These are phyloP conservation scores for Liopterus haemorrhoidalis DNA, from an alignment of 2,888 invertebrate genomes.

Conservation along the genomic window DNA sequence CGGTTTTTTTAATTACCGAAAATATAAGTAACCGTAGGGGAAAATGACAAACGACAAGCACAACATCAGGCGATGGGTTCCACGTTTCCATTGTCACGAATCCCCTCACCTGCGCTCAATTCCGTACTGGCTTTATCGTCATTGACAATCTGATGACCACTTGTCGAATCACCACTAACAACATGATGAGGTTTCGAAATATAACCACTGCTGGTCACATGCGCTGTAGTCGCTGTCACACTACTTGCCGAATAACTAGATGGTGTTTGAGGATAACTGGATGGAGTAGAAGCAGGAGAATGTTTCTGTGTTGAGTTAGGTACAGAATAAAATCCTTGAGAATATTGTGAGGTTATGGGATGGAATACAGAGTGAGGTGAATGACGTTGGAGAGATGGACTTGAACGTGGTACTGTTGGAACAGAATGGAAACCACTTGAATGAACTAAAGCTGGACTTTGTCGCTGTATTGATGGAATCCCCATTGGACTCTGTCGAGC, in stretches of 20 bases:
- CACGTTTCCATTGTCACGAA: constrained; percentile 43
- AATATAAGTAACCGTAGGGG: constrained; percentile 40
- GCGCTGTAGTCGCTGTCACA: neutral
- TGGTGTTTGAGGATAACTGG: constrained; percentile 16
- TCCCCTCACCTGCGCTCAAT: constrained; percentile 43
- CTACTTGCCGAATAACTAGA: constrained; percentile 11
- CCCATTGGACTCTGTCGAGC: constrained; percentile 13
- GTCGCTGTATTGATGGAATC: constrained; percentile 32
- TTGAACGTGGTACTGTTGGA: constrained; percentile 47
- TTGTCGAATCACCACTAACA: constrained; percentile 30
- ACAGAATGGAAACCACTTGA: constrained; percentile 40
- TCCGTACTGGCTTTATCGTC: constrained; percentile 33
- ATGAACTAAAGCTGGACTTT: constrained; percentile 38
- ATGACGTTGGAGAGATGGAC: constrained; percentile 52
- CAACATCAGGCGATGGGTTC: constrained; percentile 41
- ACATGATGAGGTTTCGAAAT: constrained; percentile 30
- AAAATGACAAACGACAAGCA: constrained; percentile 42
- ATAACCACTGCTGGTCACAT: constrained; percentile 31
- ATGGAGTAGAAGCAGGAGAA: constrained; percentile 22
- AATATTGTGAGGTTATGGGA: constrained; percentile 32
- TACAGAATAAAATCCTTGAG: too few relatives aligned
- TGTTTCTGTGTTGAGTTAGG: constrained; percentile 21
- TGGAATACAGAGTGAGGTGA: constrained; percentile 44
- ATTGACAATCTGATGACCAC: constrained; percentile 26
- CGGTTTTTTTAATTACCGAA: constrained; percentile 40